These are phyloP conservation scores for Sebastes steindachneri DNA, from an alignment of 2,797 vertebrate species.

Conservation along the genomic window DNA sequence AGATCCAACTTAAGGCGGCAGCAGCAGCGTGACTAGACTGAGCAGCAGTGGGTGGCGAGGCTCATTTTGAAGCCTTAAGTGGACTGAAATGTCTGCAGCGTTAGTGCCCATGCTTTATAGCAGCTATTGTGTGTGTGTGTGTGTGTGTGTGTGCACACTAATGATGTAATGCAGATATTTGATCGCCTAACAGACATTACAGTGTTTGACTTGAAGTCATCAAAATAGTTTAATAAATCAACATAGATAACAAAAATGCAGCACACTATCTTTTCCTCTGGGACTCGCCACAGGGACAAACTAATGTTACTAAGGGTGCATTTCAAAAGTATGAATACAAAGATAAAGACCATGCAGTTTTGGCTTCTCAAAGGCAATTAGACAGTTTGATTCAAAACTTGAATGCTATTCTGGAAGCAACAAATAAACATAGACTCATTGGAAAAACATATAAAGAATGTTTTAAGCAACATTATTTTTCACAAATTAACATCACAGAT, in stretches of 20 bases:
- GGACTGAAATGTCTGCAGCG: not conserved
- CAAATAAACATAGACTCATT: not conserved
- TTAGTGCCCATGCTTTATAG: not conserved
- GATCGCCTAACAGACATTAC: not conserved
- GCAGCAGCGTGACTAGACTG: not conserved
- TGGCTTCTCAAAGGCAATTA: not conserved
- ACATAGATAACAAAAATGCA: not conserved
- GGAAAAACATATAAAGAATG: not conserved
- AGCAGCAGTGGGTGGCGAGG: constrained; percentile 6
- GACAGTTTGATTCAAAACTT: not conserved
- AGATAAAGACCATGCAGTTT: not conserved
- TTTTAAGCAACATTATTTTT: not conserved
- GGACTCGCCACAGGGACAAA: not conserved
- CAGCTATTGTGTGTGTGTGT: not conserved
- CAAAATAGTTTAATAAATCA: not conserved
- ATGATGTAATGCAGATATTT: not conserved
- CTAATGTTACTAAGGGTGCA: not conserved
- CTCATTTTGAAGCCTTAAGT: constrained; percentile 3
- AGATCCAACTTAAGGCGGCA: constrained; percentile 18
- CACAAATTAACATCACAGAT: not conserved
- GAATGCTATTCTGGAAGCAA: not conserved
- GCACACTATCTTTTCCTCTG: not conserved
- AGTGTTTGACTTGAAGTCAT: not conserved
- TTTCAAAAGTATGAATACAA: not conserved
- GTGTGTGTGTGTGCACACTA: not conserved